Percentiles rank a stretch among this genome's conserved stretches.
Conservation (phyloP, 2,888 invertebrate species). For the Acronicta alni region DNA sequence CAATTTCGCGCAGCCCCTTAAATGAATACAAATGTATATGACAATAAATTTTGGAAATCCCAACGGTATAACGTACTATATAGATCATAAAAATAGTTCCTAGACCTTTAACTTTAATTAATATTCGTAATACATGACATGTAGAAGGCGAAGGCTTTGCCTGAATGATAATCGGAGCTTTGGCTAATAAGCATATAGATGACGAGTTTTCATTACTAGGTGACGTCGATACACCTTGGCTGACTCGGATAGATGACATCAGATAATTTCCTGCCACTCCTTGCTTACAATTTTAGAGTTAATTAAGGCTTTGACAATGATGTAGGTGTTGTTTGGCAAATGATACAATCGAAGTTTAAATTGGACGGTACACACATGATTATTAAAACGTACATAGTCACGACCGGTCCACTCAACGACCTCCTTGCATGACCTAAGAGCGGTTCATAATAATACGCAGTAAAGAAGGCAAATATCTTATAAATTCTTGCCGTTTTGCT, state of each 20-base stretch:
- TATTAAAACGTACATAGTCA: slow-evolving; percentile 15
- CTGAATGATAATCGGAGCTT: slow-evolving; percentile 46
- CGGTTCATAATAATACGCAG: too few species aligned
- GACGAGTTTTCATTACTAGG: slow-evolving; percentile 23
- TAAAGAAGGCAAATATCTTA: too few species aligned
- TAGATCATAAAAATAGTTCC: slow-evolving; percentile 46
- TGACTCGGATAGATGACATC: slow-evolving; percentile 33
- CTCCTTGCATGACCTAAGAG: neutral
- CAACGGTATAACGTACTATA: slow-evolving; percentile 17
- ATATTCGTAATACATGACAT: slow-evolving; percentile 35
- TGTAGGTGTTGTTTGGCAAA: slow-evolving; percentile 28
- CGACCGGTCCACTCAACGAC: neutral
- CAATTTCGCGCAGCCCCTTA: slow-evolving; percentile 37
- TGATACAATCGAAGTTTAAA: slow-evolving; percentile 23
- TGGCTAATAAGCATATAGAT: slow-evolving; percentile 46
- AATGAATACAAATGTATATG: slow-evolving; percentile 45
- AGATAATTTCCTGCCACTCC: slow-evolving; percentile 40
- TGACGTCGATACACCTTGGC: slow-evolving; percentile 19
- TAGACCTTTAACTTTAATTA: slow-evolving; percentile 36
- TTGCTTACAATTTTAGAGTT: slow-evolving; percentile 16
- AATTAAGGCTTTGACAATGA: slow-evolving; percentile 28
- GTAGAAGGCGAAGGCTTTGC: slow-evolving; percentile 19
- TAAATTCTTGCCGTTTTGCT: too few species aligned
- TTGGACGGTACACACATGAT: slow-evolving; percentile 13
- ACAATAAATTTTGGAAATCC: slow-evolving; percentile 44